Percentiles rank a stretch among this genome's conserved stretches.
Evolutionary conservation across 35 echinoderm and acorn worm genomes (phyloP).

Genomic region (Acanthaster planci): DNA sequence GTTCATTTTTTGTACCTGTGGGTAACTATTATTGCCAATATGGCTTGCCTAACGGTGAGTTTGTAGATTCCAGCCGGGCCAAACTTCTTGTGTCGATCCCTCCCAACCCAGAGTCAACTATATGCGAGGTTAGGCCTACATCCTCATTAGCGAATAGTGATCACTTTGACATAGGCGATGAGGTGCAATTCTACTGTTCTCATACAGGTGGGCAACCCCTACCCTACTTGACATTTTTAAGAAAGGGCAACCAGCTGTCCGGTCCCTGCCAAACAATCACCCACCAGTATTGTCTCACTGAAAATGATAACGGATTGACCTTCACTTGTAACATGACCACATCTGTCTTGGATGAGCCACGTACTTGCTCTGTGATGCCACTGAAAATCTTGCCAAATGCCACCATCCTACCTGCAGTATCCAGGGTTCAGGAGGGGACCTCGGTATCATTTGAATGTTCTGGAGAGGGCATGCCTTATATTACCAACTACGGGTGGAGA

Average conservation of each 20-base stretch:
- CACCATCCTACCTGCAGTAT: neutral
- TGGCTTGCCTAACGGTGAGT: neutral
- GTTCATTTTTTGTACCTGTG: too few species aligned
- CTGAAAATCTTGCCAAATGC: neutral
- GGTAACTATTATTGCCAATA: constrained; percentile 1
- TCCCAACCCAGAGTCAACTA: neutral
- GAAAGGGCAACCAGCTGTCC: neutral
- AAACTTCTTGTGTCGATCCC: neutral
- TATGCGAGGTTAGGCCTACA: neutral
- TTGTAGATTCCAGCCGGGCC: neutral
- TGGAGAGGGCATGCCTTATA: neutral
- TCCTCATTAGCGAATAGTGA: neutral
- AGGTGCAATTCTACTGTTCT: neutral
- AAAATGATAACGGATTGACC: neutral
- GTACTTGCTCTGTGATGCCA: neutral
- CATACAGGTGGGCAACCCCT: neutral
- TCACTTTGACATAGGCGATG: neutral
- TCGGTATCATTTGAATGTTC: neutral
- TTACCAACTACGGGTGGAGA: neutral
- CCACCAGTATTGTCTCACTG: neutral
- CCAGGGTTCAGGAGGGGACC: neutral
- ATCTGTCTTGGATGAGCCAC: neutral
- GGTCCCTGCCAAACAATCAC: neutral
- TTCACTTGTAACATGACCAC: neutral
- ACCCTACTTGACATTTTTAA: neutral